These are phyloP conservation scores for Campylomormyrus numenius DNA, from an alignment of 2,113 vertebrate species.

Conservation along the genomic window DNA sequence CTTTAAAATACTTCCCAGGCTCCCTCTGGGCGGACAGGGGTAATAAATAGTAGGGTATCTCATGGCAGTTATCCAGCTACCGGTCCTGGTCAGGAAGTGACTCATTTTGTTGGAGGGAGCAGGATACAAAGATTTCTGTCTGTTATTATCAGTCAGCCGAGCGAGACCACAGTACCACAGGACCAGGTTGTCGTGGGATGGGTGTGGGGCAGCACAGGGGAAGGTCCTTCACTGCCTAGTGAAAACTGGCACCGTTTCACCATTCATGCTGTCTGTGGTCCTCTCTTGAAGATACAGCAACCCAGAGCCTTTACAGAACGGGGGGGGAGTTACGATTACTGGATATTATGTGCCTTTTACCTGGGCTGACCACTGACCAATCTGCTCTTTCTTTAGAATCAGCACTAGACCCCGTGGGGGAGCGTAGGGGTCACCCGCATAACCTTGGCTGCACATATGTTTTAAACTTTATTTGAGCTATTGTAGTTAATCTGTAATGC, in stretches of 20 bases:
- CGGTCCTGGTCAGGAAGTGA: constrained; percentile 62
- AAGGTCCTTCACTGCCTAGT: constrained; percentile 17
- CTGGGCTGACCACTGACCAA: background rate
- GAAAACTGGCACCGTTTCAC: constrained; percentile 45
- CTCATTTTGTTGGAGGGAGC: constrained; percentile 64
- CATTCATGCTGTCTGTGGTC: constrained; percentile 50
- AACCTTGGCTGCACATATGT: constrained; percentile 11
- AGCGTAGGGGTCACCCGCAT: background rate
- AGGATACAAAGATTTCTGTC: constrained; percentile 62
- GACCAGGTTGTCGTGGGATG: constrained; percentile 46
- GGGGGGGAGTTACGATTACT: background rate
- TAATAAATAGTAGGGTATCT: constrained; percentile 72
- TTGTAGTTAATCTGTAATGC: constrained; percentile 20
- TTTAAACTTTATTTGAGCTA: constrained; percentile 14
- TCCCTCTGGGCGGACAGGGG: constrained; percentile 64
- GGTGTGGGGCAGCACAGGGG: constrained; percentile 2
- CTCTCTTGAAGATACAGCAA: constrained; percentile 42
- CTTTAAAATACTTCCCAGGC: constrained; percentile 52
- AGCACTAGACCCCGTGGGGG: background rate
- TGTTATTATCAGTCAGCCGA: constrained; percentile 77
- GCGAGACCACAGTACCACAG: constrained; percentile 73
- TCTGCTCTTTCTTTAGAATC: background rate
- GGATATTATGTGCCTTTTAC: background rate
- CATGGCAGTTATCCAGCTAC: constrained; percentile 60
- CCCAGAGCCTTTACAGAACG: background rate